Conservation (phyloP, 2,888 invertebrate species). For the Drosophila eohydei region DNA sequence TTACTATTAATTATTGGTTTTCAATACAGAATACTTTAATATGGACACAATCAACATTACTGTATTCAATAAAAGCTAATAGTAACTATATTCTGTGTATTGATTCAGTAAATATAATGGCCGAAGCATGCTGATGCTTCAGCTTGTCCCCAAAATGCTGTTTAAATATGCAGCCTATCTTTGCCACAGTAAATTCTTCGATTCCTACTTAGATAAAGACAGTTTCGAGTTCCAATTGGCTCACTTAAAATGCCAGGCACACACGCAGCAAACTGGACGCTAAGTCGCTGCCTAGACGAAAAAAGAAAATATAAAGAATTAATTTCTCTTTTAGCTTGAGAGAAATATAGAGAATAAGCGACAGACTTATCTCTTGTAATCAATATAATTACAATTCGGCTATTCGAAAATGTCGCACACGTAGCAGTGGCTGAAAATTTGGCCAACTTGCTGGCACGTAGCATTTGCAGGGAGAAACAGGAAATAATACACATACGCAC, state of each 20-base stretch:
- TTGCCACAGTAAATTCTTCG: constrained; percentile 24
- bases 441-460: constrained; percentile 62
- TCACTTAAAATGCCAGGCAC: constrained; percentile 72
- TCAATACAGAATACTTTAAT: background rate
- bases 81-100: background rate
- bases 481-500: constrained; percentile 79
- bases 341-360: background rate
- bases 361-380: constrained; percentile 43
- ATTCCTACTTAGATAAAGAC: constrained; percentile 7
- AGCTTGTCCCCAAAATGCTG: background rate
- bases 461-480: constrained; percentile 41
- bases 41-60: background rate
- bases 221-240: constrained; percentile 6
- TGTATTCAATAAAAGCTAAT: background rate
- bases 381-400: constrained; percentile 75
- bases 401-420: constrained; percentile 78
- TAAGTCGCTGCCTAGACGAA: background rate
- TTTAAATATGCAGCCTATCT: constrained; percentile 16
- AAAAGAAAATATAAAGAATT: constrained; percentile 47
- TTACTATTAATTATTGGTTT: no score
- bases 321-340: constrained; percentile 57
- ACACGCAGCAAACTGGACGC: constrained; percentile 21
- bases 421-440: constrained; percentile 47
- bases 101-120: background rate
- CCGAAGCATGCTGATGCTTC: background rate